phyloP scores from a whole-genome alignment of 2,888 invertebrate species.

The Zaprionus lineosus region DNA sequence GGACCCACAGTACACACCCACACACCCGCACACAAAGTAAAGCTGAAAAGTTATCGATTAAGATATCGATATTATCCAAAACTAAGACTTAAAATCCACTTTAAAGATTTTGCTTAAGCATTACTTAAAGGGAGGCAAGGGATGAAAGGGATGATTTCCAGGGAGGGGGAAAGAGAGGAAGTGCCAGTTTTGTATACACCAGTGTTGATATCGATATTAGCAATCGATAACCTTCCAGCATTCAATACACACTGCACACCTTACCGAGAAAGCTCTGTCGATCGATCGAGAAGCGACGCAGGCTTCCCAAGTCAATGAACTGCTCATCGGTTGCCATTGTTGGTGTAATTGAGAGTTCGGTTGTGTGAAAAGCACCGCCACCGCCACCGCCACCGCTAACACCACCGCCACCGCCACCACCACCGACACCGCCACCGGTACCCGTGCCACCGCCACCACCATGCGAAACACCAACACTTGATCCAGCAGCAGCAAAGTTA shows the following conservation, averaged over 20 bases:
- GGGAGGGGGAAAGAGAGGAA: not conserved
- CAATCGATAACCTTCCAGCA: not conserved
- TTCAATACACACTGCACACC: constrained; percentile 36
- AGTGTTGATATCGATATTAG: not conserved
- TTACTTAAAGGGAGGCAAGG: too few species aligned
- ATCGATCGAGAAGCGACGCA: constrained; percentile 82
- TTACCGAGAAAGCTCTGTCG: constrained; percentile 83
- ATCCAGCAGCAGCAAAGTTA: constrained; percentile 21
- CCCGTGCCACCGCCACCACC: constrained; percentile 14
- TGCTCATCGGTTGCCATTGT: constrained; percentile 81
- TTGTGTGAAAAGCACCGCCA: constrained; percentile 77
- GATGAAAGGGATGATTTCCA: too few species aligned
- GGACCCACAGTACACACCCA: not conserved
- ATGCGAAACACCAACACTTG: too few species aligned
- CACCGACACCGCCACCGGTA: constrained; percentile 20
- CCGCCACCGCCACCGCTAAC: constrained; percentile 30
- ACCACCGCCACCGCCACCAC: constrained; percentile 21
- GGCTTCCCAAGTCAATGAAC: constrained; percentile 81
- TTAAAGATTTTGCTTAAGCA: too few species aligned
- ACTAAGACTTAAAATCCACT: too few species aligned
- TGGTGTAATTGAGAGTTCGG: constrained; percentile 81
- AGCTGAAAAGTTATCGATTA: too few species aligned
- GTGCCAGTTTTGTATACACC: not conserved
- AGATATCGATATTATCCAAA: too few species aligned
- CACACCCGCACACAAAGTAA: not conserved